phyloP scores from a whole-genome alignment of 2,113 vertebrate genomes.

The Melanerpes aurifrons region DNA sequence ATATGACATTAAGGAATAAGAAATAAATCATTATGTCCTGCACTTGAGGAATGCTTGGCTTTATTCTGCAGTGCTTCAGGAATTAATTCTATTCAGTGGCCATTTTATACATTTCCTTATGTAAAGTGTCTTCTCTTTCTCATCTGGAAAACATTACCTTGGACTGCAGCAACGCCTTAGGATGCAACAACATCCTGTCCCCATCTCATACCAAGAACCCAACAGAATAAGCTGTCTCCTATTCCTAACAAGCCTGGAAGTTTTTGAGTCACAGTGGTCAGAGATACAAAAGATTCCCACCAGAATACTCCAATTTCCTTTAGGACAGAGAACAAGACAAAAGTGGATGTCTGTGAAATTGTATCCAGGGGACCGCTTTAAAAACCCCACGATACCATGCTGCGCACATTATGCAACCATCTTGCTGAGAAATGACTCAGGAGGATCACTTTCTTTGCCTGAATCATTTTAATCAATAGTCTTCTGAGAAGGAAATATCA shows the following conservation, averaged over 20 bases:
- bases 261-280: background rate
- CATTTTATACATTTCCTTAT: background rate
- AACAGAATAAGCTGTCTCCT: background rate
- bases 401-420: conserved; percentile 9
- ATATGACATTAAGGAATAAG: background rate
- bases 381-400: background rate
- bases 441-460: conserved; percentile 56
- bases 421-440: conserved; percentile 58
- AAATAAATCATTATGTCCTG: background rate
- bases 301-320: background rate
- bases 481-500: conserved; percentile 55
- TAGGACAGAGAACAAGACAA: background rate
- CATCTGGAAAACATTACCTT: background rate
- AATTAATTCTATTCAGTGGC: background rate
- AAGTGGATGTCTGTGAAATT: conserved; percentile 9
- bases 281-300: background rate
- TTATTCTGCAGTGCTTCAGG: background rate
- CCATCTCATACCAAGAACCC: background rate
- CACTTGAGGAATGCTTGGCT: background rate
- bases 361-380: background rate
- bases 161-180: background rate
- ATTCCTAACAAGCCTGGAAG: background rate
- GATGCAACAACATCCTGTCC: background rate
- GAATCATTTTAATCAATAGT: conserved; percentile 68
- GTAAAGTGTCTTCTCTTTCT: background rate